These are phyloP conservation scores for Acrobasis suavella DNA, from an alignment of 2,888 invertebrate genomes.

Conservation along the genomic window DNA sequence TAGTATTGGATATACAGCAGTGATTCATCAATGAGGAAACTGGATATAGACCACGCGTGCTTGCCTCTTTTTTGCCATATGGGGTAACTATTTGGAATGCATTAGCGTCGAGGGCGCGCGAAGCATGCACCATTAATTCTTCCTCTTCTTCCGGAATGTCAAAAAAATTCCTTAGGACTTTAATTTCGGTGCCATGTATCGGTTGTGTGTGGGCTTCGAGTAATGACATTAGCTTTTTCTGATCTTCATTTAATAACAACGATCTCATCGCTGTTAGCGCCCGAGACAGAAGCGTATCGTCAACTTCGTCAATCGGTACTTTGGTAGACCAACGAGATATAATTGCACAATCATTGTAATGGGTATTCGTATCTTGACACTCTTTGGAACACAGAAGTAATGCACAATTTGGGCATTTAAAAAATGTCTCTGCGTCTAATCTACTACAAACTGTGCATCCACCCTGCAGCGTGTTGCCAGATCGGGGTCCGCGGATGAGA, in stretches of 20 bases:
- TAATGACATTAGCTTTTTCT: slow-evolving; percentile 74
- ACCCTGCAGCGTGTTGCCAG: slow-evolving; percentile 76
- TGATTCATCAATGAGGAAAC: slow-evolving; percentile 87
- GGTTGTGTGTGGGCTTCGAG: slow-evolving; percentile 80
- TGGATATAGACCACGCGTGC: slow-evolving; percentile 85
- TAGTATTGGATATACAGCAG: slow-evolving; percentile 85
- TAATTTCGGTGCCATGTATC: slow-evolving; percentile 83
- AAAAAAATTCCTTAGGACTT: slow-evolving; percentile 73
- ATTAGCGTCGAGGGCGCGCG: slow-evolving; percentile 85
- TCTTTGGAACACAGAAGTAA: slow-evolving; percentile 85
- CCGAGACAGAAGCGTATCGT: slow-evolving; percentile 60
- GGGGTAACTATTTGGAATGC: slow-evolving; percentile 84
- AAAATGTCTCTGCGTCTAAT: slow-evolving; percentile 59
- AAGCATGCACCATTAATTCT: slow-evolving; percentile 81
- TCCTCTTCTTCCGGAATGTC: slow-evolving; percentile 81
- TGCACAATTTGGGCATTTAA: slow-evolving; percentile 85
- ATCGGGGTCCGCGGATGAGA: slow-evolving; percentile 86
- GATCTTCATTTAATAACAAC: slow-evolving; percentile 64
- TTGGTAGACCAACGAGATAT: slow-evolving; percentile 82
- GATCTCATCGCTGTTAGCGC: slow-evolving; percentile 68
- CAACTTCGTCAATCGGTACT: slow-evolving; percentile 65
- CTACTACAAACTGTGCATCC: slow-evolving; percentile 86
- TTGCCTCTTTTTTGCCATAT: slow-evolving; percentile 71
- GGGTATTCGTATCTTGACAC: slow-evolving; percentile 83
- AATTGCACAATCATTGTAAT: slow-evolving; percentile 85